phyloP scores from a whole-genome alignment of 92 coral and sea anemone species.

The Chrysogorgia sp. region DNA sequence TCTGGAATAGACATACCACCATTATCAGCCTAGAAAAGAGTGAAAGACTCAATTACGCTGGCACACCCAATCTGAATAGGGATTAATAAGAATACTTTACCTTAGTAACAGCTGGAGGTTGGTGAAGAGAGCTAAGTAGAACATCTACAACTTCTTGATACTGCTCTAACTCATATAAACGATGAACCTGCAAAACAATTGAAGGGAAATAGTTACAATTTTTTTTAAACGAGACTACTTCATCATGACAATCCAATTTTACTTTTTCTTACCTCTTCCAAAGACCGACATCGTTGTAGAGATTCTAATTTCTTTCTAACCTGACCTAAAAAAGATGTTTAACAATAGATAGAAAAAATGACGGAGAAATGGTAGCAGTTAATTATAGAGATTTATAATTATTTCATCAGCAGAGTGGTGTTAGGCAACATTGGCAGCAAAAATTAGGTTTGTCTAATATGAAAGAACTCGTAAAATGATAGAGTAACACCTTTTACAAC shows the following conservation, averaged over 20 bases:
- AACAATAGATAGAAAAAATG: constrained; percentile 5
- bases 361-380: no score
- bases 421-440: no score
- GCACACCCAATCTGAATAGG: background rate
- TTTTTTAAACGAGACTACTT: background rate
- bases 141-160: constrained; percentile 90
- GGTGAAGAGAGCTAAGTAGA: constrained; percentile 83
- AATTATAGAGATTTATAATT: no score
- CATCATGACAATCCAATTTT: background rate
- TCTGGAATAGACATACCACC: constrained; percentile 99
- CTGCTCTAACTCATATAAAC: constrained; percentile 80
- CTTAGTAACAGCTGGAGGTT: constrained; percentile 92
- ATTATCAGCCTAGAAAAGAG: constrained; percentile 64
- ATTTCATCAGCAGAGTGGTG: no score
- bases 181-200: constrained; percentile 74
- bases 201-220: background rate
- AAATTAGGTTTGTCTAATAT: no score
- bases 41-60: no score
- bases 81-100: constrained; percentile 36
- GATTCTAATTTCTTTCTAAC: constrained; percentile 97
- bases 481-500: no score
- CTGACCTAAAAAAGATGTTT: constrained; percentile 52
- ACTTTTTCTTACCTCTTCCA: constrained; percentile 88
- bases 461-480: no score
- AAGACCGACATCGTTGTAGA: constrained; percentile 91